Evolutionary conservation across 1,140 invertebrate genomes (phyloP).

Genomic region (Caenorhabditis brenneri): DNA sequence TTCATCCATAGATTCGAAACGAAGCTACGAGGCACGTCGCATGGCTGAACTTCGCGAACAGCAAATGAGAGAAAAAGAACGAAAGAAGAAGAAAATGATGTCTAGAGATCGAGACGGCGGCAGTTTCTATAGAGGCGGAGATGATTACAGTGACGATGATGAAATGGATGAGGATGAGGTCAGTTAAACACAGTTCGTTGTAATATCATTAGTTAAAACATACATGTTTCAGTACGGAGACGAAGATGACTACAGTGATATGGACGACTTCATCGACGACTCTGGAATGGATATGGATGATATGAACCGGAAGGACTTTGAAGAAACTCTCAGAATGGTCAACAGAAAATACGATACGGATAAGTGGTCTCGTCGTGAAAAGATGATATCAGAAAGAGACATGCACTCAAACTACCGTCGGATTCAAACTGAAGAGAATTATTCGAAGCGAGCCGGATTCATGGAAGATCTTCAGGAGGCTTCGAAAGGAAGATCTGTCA

Average conservation of each 20-base stretch:
- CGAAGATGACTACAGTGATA: conserved; percentile 63
- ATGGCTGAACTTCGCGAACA: conserved; percentile 27
- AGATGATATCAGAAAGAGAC: conserved; percentile 63
- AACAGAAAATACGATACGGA: conserved; percentile 63
- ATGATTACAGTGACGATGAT: conserved; percentile 56
- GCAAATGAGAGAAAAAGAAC: conserved; percentile 3
- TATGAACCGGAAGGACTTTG: conserved; percentile 60
- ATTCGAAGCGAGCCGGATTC: conserved; percentile 10
- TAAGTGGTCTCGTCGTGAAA: conserved; percentile 63
- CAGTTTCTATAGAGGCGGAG: not conserved
- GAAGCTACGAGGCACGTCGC: conserved; percentile 20
- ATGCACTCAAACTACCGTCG: conserved; percentile 64
- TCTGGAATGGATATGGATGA: conserved; percentile 59
- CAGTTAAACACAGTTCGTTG: not conserved
- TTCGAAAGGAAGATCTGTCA: conserved; percentile 6
- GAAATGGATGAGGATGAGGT: conserved; percentile 53
- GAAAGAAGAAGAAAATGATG: not conserved
- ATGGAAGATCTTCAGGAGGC: conserved; percentile 15
- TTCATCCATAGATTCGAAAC: not conserved
- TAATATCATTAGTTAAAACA: not conserved
- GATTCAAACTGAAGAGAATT: conserved; percentile 60
- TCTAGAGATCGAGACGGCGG: not conserved
- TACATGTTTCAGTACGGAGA: conserved; percentile 44
- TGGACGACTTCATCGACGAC: conserved; percentile 69
- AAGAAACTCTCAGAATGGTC: conserved; percentile 63